phyloP scores from a whole-genome alignment of 2,113 vertebrate species.

The Morone saxatilis region DNA sequence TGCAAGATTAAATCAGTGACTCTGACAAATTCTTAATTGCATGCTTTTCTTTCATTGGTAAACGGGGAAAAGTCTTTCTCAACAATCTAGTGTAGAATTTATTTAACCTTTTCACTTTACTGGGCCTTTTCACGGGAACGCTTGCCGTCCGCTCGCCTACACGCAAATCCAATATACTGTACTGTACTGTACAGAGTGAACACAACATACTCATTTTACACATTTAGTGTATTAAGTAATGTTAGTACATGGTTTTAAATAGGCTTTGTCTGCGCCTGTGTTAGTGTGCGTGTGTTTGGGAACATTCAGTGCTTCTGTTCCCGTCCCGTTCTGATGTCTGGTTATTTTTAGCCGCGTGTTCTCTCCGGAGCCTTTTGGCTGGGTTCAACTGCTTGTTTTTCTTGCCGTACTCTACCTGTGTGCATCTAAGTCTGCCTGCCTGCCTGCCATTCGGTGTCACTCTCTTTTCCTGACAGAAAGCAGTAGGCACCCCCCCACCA shows the following conservation, averaged over 20 bases:
- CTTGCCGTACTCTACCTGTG: conserved; percentile 60
- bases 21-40: neutral
- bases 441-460: conserved; percentile 22
- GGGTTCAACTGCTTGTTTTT: conserved; percentile 72
- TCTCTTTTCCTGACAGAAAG: conserved; percentile 47
- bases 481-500: conserved; percentile 2
- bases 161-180: neutral
- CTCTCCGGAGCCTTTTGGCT: conserved; percentile 65
- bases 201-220: neutral
- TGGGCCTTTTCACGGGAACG: neutral
- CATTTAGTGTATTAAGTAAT: conserved; percentile 21
- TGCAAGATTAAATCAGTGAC: neutral
- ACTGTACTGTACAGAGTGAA: neutral
- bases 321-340: conserved; percentile 62
- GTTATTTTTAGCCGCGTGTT: conserved; percentile 80
- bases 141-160: neutral
- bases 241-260: conserved; percentile 36
- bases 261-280: conserved; percentile 27
- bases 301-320: conserved; percentile 76
- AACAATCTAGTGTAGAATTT: neutral
- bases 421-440: conserved; percentile 29
- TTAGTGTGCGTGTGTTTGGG: conserved; percentile 53
- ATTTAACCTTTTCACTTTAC: neutral
- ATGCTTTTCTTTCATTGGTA: neutral
- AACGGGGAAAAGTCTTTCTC: no score